Conservation (phyloP, 2,888 invertebrate genomes). For the Athrips mouffetella region DNA sequence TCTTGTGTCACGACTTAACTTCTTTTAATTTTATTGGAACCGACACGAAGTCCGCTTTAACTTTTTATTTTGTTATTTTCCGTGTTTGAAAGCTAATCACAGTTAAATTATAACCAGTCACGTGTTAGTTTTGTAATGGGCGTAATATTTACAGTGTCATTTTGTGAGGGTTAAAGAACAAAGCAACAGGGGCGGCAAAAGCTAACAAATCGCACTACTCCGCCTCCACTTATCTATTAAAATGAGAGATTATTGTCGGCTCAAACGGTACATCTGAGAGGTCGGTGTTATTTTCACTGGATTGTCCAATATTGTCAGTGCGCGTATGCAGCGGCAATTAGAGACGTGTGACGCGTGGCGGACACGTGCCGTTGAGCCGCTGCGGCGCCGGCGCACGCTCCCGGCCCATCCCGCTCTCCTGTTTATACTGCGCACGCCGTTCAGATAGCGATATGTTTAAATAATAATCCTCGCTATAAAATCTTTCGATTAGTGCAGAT, state of each 20-base stretch:
- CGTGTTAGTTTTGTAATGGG: not conserved
- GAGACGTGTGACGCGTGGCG: slow-evolving; percentile 71
- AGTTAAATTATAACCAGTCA: slow-evolving; percentile 10
- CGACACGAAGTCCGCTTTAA: slow-evolving; percentile 41
- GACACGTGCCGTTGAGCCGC: slow-evolving; percentile 52
- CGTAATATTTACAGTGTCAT: slow-evolving; percentile 2
- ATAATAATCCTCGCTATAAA: slow-evolving; percentile 32
- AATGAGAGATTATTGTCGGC: slow-evolving; percentile 74
- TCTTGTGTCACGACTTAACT: slow-evolving; percentile 69
- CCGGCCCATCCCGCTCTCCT: slow-evolving; percentile 38
- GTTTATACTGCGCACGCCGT: slow-evolving; percentile 59
- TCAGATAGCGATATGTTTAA: slow-evolving; percentile 49
- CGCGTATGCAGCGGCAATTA: slow-evolving; percentile 73
- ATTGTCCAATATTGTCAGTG: slow-evolving; percentile 77
- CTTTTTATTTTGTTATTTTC: slow-evolving; percentile 45
- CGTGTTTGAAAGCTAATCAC: slow-evolving; percentile 27
- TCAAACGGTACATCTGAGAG: slow-evolving; percentile 52
- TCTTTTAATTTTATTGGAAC: slow-evolving; percentile 67
- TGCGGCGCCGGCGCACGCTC: slow-evolving; percentile 32
- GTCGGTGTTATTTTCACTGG: slow-evolving; percentile 75
- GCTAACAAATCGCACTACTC: slow-evolving; percentile 68
- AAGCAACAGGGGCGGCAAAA: slow-evolving; percentile 21
- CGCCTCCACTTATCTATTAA: slow-evolving; percentile 76
- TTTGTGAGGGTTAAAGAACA: slow-evolving; percentile 10
- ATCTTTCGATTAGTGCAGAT: not conserved